A percentile compares a stretch with the other conserved stretches of the same genome.
Conservation (phyloP, 2,888 invertebrate species). For the Melitaea athalia region DNA sequence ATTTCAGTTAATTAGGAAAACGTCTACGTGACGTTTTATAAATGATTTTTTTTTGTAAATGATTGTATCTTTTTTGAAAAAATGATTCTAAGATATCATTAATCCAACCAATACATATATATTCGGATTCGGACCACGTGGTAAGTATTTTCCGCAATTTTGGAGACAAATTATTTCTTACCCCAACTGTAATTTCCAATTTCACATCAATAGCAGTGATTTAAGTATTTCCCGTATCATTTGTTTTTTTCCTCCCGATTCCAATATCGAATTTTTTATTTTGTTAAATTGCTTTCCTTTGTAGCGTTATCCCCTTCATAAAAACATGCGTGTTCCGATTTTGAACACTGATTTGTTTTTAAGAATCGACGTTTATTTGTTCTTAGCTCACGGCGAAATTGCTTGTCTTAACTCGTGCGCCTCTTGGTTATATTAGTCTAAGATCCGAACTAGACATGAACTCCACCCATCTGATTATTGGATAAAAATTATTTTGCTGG, state of each 20-base stretch:
- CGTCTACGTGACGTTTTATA: no score
- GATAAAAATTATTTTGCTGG: no score
- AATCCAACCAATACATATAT: not conserved
- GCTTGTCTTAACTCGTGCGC: slow-evolving; percentile 45
- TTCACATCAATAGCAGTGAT: slow-evolving; percentile 75
- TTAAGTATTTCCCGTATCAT: slow-evolving; percentile 80
- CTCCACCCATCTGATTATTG: no score
- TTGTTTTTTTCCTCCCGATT: slow-evolving; percentile 66
- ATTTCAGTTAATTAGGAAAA: no score
- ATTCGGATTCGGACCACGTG: slow-evolving; percentile 40
- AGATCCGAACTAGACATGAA: no score
- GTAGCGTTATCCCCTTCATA: slow-evolving; percentile 66
- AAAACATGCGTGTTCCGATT: slow-evolving; percentile 64
- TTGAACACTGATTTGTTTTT: slow-evolving; percentile 76
- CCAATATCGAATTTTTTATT: slow-evolving; percentile 75
- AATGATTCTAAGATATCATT: not conserved
- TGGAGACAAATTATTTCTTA: slow-evolving; percentile 49
- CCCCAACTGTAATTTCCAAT: slow-evolving; percentile 57
- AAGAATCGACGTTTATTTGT: slow-evolving; percentile 76
- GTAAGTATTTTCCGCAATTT: slow-evolving; percentile 45
- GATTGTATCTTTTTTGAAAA: no score
- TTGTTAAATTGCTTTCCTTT: slow-evolving; percentile 80
- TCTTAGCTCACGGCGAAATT: slow-evolving; percentile 71
- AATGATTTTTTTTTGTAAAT: no score
- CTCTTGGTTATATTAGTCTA: slow-evolving; percentile 21